Conservation (phyloP, 2,888 invertebrate genomes). For the Tipula helvola region DNA sequence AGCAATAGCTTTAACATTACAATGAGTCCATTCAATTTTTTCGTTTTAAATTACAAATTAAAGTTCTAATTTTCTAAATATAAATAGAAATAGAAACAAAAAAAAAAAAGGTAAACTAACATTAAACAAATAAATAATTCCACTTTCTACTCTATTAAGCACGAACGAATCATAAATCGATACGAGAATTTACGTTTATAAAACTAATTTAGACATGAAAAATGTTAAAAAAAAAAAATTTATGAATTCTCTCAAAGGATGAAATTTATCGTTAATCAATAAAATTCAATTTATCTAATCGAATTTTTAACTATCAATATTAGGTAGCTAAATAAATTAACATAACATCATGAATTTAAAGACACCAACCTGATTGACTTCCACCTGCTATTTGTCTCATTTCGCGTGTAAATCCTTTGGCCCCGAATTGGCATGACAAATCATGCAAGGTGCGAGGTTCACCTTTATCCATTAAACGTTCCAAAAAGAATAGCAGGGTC, state of each 20-base stretch:
- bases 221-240: neutral
- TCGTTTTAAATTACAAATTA: neutral
- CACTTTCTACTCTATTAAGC: neutral
- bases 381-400: conserved; percentile 94
- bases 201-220: neutral
- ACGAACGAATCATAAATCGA: conserved; percentile 4
- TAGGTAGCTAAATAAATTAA: neutral
- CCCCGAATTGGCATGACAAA: conserved; percentile 97
- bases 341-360: neutral
- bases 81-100: neutral
- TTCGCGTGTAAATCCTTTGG: conserved; percentile 97
- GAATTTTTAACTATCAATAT: neutral
- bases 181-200: neutral
- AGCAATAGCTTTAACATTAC: neutral
- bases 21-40: neutral
- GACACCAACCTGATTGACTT: conserved; percentile 71
- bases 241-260: neutral
- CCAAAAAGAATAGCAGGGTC: conserved; percentile 96
- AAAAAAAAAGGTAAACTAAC: neutral
- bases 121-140: neutral
- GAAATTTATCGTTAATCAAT: neutral
- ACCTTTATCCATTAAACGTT: conserved; percentile 91
- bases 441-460: conserved; percentile 93
- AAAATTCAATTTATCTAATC: neutral
- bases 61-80: neutral